phyloP scores from a whole-genome alignment of 2,888 invertebrate genomes.

The Allolobophora icterica region DNA sequence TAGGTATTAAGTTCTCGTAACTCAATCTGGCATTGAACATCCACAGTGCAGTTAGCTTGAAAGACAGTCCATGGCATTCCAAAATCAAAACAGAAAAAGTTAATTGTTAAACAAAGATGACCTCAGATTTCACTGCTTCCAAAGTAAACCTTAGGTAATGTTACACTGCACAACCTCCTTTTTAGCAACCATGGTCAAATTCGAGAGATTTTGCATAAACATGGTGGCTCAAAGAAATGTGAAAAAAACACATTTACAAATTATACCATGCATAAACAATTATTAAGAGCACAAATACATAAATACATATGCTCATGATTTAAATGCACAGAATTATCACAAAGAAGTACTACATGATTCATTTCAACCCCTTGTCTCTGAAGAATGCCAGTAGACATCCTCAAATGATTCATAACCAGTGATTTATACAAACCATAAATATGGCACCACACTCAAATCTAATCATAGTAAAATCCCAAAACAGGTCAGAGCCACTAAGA shows the following conservation, averaged over 20 bases:
- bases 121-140: not conserved
- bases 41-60: not conserved
- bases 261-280: not conserved
- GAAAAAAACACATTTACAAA: not conserved
- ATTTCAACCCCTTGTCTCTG: not conserved
- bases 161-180: too few species aligned
- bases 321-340: constrained; percentile 14
- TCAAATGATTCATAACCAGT: not conserved
- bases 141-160: too few species aligned
- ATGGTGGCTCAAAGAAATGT: not conserved
- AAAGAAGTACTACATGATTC: not conserved
- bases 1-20: not conserved
- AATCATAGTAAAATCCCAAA: not conserved
- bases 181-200: not conserved
- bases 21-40: not conserved
- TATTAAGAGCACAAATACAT: not conserved
- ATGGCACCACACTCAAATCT: not conserved
- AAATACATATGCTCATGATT: not conserved
- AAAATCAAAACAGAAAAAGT: not conserved
- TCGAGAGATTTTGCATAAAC: not conserved
- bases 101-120: not conserved
- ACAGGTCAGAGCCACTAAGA: not conserved
- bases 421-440: not conserved
- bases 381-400: not conserved
- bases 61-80: not conserved